phyloP scores from a whole-genome alignment of 2,888 invertebrate genomes.

The Scrobipalpa costella region DNA sequence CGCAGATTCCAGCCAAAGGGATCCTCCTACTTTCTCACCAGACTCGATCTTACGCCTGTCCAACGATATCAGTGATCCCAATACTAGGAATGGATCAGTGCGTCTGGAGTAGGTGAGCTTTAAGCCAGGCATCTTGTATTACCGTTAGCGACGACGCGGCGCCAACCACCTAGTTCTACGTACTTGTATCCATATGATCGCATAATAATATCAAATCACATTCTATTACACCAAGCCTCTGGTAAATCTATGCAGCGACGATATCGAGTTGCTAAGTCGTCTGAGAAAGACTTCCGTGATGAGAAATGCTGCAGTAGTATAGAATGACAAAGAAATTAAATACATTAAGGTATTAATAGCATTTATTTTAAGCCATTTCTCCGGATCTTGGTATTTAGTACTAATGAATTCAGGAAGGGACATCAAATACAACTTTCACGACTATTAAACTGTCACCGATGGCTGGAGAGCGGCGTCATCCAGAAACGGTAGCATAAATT shows the following conservation, averaged over 20 bases:
- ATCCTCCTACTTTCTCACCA: not conserved
- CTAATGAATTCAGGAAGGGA: constrained; percentile 3
- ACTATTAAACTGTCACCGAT: constrained; percentile 5
- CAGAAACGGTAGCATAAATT: constrained; percentile 6
- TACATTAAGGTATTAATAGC: not conserved
- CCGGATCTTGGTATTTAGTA: not conserved
- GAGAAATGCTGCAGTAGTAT: not conserved
- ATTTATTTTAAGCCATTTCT: not conserved
- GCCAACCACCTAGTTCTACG: constrained; percentile 52
- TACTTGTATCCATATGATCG: constrained; percentile 34
- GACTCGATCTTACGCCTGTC: constrained; percentile 4
- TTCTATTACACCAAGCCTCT: constrained; percentile 14
- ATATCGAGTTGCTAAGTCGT: constrained; percentile 15
- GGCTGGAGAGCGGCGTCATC: not conserved
- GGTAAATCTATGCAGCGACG: not conserved
- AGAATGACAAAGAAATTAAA: not conserved
- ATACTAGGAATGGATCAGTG: constrained; percentile 50
- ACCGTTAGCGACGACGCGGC: constrained; percentile 73
- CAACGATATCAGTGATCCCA: constrained; percentile 34
- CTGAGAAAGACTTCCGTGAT: not conserved
- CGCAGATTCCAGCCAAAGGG: not conserved
- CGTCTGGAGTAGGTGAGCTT: constrained; percentile 52
- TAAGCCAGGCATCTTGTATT: constrained; percentile 73
- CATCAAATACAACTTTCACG: not conserved
- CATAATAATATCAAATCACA: constrained; percentile 27